Conservation (phyloP, 92 coral and sea anemone species). For the Scolanthus callimorphus region DNA sequence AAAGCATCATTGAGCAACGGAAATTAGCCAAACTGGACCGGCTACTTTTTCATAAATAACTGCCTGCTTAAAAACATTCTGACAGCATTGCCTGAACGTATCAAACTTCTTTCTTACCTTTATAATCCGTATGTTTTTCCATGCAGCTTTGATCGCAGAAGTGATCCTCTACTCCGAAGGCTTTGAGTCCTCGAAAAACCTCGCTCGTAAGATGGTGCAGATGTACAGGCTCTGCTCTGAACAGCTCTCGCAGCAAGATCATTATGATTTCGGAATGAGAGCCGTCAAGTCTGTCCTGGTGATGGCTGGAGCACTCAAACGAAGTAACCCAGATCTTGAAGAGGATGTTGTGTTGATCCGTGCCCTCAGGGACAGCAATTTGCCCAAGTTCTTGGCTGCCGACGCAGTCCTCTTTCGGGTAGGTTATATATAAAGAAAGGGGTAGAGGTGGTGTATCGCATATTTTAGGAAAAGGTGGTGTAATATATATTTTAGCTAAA, state of each 20-base stretch:
- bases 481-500: no score
- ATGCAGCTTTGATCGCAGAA: constrained; percentile 91
- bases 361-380: constrained; percentile 92
- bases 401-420: constrained; percentile 94
- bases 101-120: no score
- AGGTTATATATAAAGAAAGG: no score
- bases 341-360: constrained; percentile 95
- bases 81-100: no score
- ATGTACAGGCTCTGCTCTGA: constrained; percentile 98
- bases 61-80: no score
- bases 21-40: no score
- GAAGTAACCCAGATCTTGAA: constrained; percentile 93
- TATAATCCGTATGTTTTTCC: no score
- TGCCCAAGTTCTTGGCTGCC: constrained; percentile 95
- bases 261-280: constrained; percentile 99
- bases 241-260: constrained; percentile 98
- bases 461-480: no score
- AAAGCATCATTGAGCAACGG: no score
- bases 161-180: constrained; percentile 99
- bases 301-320: constrained; percentile 98
- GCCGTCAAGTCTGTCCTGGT: constrained; percentile 99
- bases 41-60: no score
- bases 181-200: constrained; percentile 94
- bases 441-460: no score
- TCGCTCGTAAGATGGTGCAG: constrained; percentile 99